Percentiles rank a stretch among this genome's conserved stretches.
Evolutionary conservation across 1,140 invertebrate genomes (phyloP).

Genomic region (Achatina immaculata): DNA sequence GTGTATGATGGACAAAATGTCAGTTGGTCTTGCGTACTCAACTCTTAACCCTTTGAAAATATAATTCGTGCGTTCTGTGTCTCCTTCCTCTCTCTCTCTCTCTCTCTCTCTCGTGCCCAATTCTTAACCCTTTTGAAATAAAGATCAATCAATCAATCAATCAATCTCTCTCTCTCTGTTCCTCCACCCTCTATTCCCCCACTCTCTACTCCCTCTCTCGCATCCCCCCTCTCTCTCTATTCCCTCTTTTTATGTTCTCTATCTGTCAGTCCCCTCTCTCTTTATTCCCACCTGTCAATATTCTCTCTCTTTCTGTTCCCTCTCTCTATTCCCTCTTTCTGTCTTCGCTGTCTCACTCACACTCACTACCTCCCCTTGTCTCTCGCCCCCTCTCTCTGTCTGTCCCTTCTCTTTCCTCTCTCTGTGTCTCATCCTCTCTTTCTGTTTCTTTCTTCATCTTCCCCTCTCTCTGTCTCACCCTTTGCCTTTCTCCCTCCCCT

Average conservation of each 20-base stretch:
- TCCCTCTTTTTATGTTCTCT: neutral
- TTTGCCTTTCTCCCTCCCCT: too few relatives aligned
- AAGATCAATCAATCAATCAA: constrained; percentile 18
- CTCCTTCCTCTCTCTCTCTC: constrained; percentile 26
- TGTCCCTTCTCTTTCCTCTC: neutral
- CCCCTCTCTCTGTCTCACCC: too few relatives aligned
- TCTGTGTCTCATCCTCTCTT: too few relatives aligned
- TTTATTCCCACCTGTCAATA: constrained; percentile 27
- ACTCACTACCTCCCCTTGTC: neutral
- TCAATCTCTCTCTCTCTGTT: constrained; percentile 33
- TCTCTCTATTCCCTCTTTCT: constrained; percentile 18
- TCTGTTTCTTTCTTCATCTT: too few relatives aligned
- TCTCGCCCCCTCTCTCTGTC: neutral
- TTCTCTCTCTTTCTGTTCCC: neutral
- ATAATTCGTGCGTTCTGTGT: too few relatives aligned
- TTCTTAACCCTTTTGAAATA: neutral
- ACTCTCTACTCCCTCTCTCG: neutral
- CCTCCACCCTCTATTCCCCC: constrained; percentile 1
- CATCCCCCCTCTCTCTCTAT: neutral
- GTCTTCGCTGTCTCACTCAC: constrained; percentile 19
- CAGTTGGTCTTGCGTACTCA: too few relatives aligned
- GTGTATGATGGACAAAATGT: too few relatives aligned
- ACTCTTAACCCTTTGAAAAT: too few relatives aligned
- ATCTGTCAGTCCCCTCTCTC: constrained; percentile 10
- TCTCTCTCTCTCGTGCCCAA: constrained; percentile 8